These are phyloP conservation scores for Cynocephalus volans DNA, from an alignment of 2,113 vertebrate genomes.

Conservation along the genomic window DNA sequence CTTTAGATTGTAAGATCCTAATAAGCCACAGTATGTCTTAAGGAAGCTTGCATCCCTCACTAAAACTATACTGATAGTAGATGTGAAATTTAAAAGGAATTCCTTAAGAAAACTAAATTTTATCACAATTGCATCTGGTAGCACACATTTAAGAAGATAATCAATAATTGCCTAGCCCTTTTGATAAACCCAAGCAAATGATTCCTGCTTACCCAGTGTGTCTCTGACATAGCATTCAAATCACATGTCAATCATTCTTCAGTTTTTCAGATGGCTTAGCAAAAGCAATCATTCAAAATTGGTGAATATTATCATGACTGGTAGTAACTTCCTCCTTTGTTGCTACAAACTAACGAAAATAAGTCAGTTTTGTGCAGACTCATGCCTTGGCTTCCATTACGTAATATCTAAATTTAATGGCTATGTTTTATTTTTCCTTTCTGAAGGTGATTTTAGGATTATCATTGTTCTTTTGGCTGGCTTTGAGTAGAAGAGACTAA, in stretches of 20 bases:
- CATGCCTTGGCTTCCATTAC: neutral
- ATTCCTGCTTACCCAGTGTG: neutral
- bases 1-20: neutral
- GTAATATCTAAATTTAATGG: neutral
- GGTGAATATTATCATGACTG: neutral
- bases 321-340: neutral
- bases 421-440: neutral
- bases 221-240: neutral
- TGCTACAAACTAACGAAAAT: neutral
- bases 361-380: neutral
- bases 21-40: neutral
- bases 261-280: neutral
- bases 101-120: neutral
- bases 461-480: neutral
- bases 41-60: neutral
- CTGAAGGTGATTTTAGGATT: neutral
- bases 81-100: neutral
- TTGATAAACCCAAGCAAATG: neutral
- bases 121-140: neutral
- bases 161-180: neutral
- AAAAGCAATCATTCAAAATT: neutral
- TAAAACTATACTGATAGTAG: neutral
- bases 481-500: neutral
- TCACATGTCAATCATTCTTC: too few relatives aligned
- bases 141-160: neutral